Evolutionary conservation across 2,797 vertebrate genomes (phyloP).

Genomic region (Stomatorhinus walkeri): DNA sequence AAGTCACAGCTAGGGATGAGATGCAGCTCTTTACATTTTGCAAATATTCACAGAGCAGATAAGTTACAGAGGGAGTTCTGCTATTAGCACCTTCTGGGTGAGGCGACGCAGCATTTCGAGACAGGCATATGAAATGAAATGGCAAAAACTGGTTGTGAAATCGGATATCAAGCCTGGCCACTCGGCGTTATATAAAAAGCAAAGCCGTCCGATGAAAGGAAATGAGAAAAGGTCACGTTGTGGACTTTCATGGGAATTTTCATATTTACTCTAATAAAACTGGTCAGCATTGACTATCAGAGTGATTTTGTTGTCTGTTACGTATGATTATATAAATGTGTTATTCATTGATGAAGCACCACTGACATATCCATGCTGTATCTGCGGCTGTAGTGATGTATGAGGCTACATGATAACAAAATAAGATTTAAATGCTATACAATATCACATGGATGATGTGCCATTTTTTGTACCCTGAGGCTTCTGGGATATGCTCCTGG

Average conservation of each 20-base stretch:
- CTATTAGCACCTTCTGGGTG: neutral
- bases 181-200: neutral
- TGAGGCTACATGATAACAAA: neutral
- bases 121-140: neutral
- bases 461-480: neutral
- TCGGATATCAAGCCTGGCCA: neutral
- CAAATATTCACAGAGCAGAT: neutral
- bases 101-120: neutral
- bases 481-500: neutral
- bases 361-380: neutral
- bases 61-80: neutral
- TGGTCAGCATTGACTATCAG: neutral
- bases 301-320: neutral
- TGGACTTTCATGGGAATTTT: neutral
- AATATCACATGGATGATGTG: neutral
- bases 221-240: neutral
- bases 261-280: neutral
- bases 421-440: neutral
- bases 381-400: neutral
- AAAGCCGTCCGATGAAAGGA: neutral
- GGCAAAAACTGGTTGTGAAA: neutral
- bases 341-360: neutral
- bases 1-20: neutral
- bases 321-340: neutral
- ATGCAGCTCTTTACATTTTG: neutral